Conservation (phyloP, 1,140 invertebrate genomes). For the Anadara kagoshimensis region DNA sequence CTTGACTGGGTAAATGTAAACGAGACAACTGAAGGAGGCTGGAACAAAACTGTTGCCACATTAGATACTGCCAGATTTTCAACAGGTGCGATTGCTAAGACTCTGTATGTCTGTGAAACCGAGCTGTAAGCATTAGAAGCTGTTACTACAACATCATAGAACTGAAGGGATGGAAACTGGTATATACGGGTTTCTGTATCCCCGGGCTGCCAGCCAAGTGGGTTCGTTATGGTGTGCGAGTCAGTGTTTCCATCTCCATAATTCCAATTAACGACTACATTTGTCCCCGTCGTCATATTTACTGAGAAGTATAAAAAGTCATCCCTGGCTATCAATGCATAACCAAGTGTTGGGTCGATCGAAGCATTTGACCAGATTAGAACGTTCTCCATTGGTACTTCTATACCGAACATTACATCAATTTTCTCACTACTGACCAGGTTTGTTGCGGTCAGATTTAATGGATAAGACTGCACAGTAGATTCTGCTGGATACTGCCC, state of each 20-base stretch:
- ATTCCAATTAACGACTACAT: constrained; percentile 52
- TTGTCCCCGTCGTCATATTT: constrained; percentile 49
- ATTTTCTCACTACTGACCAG: constrained; percentile 38
- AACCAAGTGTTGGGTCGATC: constrained; percentile 25
- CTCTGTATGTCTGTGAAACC: constrained; percentile 25
- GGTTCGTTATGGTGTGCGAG: constrained; percentile 40
- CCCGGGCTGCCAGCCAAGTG: constrained; percentile 22
- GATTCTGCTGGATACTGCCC: neutral
- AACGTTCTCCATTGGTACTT: constrained; percentile 38
- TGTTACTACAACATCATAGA: constrained; percentile 51
- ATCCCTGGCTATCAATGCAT: constrained; percentile 20
- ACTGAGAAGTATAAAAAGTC: constrained; percentile 36
- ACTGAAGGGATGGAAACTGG: constrained; percentile 48
- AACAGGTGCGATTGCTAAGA: constrained; percentile 52
- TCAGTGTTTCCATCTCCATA: constrained; percentile 25
- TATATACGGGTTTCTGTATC: constrained; percentile 37
- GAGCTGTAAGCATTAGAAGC: constrained; percentile 59
- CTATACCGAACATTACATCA: constrained; percentile 44
- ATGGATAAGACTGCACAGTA: constrained; percentile 10
- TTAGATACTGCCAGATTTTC: constrained; percentile 33
- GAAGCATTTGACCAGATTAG: neutral
- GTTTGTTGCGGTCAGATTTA: constrained; percentile 48
- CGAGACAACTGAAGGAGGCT: constrained; percentile 46
- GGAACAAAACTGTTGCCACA: constrained; percentile 44
- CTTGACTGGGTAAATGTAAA: constrained; percentile 39